phyloP scores from a whole-genome alignment of 2,888 invertebrate genomes.

The Aleiodes leptofemur region DNA sequence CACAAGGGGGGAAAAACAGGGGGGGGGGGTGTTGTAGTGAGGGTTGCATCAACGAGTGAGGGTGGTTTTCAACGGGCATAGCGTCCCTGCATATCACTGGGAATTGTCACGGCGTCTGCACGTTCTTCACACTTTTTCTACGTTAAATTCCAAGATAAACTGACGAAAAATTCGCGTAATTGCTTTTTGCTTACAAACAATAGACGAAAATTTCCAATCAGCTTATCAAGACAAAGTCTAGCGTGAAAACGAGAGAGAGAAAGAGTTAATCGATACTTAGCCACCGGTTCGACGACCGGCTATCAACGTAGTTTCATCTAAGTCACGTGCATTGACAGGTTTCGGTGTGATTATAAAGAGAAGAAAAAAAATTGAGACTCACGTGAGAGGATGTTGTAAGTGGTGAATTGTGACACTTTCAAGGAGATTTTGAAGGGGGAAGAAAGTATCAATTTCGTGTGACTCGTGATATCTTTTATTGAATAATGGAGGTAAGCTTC shows the following conservation, averaged over 20 bases:
- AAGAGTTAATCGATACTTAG: conserved; percentile 36
- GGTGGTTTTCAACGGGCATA: conserved; percentile 49
- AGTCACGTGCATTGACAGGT: conserved; percentile 17
- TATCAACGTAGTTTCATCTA: conserved; percentile 27
- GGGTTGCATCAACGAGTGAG: conserved; percentile 36
- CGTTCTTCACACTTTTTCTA: conserved; percentile 49
- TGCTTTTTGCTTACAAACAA: background rate
- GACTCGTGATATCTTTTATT: background rate
- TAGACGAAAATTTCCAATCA: conserved; percentile 8
- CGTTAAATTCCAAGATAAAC: conserved; percentile 21
- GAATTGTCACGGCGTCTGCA: conserved; percentile 58
- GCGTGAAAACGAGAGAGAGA: conserved; percentile 25
- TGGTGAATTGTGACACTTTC: conserved; percentile 19
- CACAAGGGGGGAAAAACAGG: conserved; percentile 26
- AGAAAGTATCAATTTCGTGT: background rate
- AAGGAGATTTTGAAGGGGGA: background rate
- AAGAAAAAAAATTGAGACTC: background rate
- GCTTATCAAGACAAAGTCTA: background rate
- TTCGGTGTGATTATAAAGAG: background rate
- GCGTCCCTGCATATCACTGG: conserved; percentile 50
- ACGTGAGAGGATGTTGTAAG: background rate
- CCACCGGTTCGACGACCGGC: conserved; percentile 39
- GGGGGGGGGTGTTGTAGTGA: conserved; percentile 18
- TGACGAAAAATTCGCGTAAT: background rate
- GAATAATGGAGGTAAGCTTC: conserved; percentile 34